Conservation (phyloP, 2,888 invertebrate species). For the Drosophila emarginata region DNA sequence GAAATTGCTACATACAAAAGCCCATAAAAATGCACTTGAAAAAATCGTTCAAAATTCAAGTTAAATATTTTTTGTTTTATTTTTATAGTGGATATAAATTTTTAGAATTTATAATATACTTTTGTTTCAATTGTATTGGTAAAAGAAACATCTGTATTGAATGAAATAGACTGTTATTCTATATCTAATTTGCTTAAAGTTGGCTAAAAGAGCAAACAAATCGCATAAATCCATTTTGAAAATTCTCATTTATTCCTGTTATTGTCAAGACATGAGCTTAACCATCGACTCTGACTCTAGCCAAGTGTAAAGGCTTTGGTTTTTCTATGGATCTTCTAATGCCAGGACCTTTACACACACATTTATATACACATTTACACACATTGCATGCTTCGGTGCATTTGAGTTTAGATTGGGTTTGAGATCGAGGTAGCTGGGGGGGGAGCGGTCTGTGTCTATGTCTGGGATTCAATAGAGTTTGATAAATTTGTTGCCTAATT, state of each 20-base stretch:
- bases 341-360: conserved; percentile 4
- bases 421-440: neutral
- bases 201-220: neutral
- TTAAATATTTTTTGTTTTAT: too few relatives aligned
- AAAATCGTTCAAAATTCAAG: neutral
- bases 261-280: conserved; percentile 5
- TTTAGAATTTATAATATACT: too few relatives aligned
- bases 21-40: neutral
- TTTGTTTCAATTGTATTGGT: too few relatives aligned
- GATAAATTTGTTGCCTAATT: conserved; percentile 65
- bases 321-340: conserved; percentile 2
- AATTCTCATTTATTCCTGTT: neutral
- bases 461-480: conserved; percentile 58
- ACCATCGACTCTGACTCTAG: conserved; percentile 7
- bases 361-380: neutral
- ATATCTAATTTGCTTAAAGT: neutral
- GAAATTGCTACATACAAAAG: neutral
- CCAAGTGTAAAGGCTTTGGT: conserved; percentile 14
- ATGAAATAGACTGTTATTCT: too few relatives aligned
- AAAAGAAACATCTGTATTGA: too few relatives aligned
- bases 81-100: too few relatives aligned
- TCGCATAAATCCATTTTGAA: conserved; percentile 6
- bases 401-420: conserved; percentile 1
- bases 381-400: conserved; percentile 7
- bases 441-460: neutral